These are phyloP conservation scores for Heliconius cydno DNA, from an alignment of 2,888 invertebrate species.

Conservation along the genomic window DNA sequence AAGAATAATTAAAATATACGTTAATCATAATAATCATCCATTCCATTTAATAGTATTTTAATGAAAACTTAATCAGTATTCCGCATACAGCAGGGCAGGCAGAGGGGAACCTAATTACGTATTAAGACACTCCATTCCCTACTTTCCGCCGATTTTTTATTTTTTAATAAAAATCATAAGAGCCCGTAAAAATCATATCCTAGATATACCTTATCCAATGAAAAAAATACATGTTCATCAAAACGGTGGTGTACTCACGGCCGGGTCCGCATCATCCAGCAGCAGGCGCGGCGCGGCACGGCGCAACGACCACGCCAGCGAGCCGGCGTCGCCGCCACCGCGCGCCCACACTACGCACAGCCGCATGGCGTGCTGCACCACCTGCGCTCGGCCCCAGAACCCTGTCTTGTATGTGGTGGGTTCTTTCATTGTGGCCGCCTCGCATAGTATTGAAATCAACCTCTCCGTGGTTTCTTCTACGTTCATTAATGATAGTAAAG, in stretches of 20 bases:
- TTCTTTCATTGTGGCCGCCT: constrained; percentile 91
- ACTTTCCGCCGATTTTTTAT: too few relatives aligned
- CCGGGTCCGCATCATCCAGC: constrained; percentile 95
- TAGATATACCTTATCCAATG: too few relatives aligned
- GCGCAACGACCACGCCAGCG: constrained; percentile 91
- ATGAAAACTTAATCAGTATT: too few relatives aligned
- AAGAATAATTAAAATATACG: background rate
- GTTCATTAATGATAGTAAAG: constrained; percentile 92
- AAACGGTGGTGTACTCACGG: constrained; percentile 55
- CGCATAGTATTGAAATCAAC: constrained; percentile 93
- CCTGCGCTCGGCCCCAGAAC: constrained; percentile 95
- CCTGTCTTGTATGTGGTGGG: constrained; percentile 95
- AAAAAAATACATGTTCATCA: too few relatives aligned
- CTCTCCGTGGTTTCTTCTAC: constrained; percentile 92
- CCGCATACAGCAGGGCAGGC: too few relatives aligned
- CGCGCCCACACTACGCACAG: constrained; percentile 96
- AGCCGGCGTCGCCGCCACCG: constrained; percentile 90
- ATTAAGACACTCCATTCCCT: too few relatives aligned
- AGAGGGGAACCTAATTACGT: too few relatives aligned
- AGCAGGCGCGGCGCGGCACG: constrained; percentile 93
- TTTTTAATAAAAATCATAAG: too few relatives aligned
- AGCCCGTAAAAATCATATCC: too few relatives aligned
- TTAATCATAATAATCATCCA: too few relatives aligned
- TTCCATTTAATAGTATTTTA: too few relatives aligned
- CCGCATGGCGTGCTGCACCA: constrained; percentile 96